phyloP scores from a whole-genome alignment of 2,113 vertebrate species.

The Scatophagus argus region DNA sequence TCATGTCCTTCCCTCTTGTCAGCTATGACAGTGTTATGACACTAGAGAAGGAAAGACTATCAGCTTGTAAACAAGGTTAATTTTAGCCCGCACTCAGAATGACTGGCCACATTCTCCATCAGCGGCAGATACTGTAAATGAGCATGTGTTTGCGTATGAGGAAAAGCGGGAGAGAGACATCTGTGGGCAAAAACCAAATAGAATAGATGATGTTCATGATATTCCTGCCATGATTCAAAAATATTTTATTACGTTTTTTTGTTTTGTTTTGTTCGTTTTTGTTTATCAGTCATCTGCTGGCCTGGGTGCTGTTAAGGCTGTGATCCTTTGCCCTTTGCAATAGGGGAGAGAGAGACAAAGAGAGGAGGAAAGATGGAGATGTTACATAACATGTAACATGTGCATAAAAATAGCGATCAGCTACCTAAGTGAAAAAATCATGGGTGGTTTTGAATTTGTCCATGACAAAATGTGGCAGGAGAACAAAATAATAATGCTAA shows the following conservation, averaged over 20 bases:
- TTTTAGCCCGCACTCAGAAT: slow-evolving; percentile 62
- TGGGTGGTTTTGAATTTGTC: background rate
- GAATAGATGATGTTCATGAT: slow-evolving; percentile 9
- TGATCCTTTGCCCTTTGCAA: background rate
- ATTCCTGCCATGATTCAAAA: slow-evolving; percentile 21
- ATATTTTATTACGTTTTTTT: slow-evolving; percentile 32
- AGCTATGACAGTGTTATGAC: slow-evolving; percentile 67
- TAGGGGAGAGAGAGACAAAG: background rate
- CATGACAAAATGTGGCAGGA: slow-evolving; percentile 24
- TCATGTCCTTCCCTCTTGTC: slow-evolving; percentile 47
- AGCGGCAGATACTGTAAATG: slow-evolving; percentile 34
- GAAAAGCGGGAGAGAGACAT: background rate
- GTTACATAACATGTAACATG: slow-evolving; percentile 7
- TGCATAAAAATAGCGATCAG: slow-evolving; percentile 19
- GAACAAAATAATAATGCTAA: slow-evolving; percentile 14
- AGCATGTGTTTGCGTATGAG: background rate
- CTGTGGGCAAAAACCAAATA: slow-evolving; percentile 37
- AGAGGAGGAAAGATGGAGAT: background rate
- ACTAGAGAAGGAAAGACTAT: slow-evolving; percentile 68
- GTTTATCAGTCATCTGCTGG: slow-evolving; percentile 21
- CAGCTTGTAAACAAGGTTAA: slow-evolving; percentile 75
- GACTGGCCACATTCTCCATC: slow-evolving; percentile 55
- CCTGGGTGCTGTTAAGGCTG: slow-evolving; percentile 17
- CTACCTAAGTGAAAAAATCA: slow-evolving; percentile 33
- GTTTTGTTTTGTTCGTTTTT: no score